Conservation (phyloP, 2,113 vertebrate species). For the Lota lota region DNA sequence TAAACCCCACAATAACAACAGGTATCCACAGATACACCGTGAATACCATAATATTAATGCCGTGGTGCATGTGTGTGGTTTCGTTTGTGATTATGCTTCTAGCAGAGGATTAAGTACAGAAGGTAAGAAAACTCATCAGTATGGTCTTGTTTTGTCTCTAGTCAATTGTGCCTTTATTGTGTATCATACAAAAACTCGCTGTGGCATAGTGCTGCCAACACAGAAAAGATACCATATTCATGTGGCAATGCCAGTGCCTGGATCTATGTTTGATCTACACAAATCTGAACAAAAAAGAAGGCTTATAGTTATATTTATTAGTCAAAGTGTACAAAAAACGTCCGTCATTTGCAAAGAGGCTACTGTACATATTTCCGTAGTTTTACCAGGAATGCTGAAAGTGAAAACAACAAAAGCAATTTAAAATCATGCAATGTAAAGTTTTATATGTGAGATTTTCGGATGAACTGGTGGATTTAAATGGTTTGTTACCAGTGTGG, state of each 20-base stretch:
- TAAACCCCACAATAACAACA: no score
- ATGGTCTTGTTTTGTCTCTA: no score
- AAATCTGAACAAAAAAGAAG: neutral
- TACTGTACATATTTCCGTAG: constrained; percentile 78
- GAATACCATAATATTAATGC: no score
- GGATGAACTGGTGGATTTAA: neutral
- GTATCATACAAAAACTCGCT: no score
- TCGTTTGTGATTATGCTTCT: no score
- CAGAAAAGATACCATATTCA: neutral
- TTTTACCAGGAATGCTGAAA: constrained; percentile 88
- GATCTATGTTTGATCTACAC: neutral
- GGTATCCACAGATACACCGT: no score
- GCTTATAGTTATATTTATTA: neutral
- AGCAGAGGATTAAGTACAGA: no score
- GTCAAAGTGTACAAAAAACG: no score
- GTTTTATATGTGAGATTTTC: neutral
- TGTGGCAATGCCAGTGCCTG: neutral
- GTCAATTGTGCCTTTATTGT: no score
- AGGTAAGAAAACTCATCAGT: no score
- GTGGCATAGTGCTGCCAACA: no score
- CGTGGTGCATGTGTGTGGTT: no score
- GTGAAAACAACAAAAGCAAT: constrained; percentile 24
- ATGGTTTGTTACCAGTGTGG: constrained; percentile 81
- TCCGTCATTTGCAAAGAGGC: neutral
- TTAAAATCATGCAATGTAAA: neutral